Percentiles rank a stretch among this genome's conserved stretches.
phyloP scores from a whole-genome alignment of 2,797 vertebrate genomes.

The Artibeus jamaicensis region DNA sequence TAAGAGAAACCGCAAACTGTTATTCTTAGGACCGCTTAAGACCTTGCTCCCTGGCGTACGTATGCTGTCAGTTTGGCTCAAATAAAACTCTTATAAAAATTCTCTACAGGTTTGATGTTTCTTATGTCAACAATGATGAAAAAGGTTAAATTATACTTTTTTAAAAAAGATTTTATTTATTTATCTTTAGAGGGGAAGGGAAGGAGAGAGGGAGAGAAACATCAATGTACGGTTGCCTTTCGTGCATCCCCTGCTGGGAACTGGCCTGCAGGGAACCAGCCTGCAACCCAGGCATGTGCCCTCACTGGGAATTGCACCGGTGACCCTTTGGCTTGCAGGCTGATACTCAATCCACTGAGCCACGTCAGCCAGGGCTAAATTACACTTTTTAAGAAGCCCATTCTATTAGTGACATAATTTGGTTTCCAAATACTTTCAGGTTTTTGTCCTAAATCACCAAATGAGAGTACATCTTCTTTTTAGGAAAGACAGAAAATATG shows the following conservation, averaged over 20 bases:
- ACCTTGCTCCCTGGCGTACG: neutral
- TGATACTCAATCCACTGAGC: no score
- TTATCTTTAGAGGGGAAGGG: no score
- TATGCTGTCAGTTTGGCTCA: neutral
- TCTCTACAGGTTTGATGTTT: neutral
- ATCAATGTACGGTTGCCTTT: no score
- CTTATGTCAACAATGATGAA: neutral
- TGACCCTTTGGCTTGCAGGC: no score
- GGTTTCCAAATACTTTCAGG: neutral
- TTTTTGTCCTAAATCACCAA: neutral
- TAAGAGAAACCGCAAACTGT: neutral
- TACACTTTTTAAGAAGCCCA: neutral
- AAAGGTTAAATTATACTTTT: neutral
- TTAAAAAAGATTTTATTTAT: no score
- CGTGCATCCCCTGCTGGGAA: no score
- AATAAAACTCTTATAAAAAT: neutral
- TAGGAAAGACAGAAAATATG: neutral
- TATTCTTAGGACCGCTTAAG: neutral
- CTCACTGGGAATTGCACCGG: no score
- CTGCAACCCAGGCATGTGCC: no score
- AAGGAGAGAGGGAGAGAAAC: no score
- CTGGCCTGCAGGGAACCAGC: no score
- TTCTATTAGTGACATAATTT: neutral
- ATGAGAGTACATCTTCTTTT: neutral
- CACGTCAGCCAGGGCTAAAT: neutral